Conservation (phyloP, 1,140 invertebrate genomes). For the Bombus confusus region DNA sequence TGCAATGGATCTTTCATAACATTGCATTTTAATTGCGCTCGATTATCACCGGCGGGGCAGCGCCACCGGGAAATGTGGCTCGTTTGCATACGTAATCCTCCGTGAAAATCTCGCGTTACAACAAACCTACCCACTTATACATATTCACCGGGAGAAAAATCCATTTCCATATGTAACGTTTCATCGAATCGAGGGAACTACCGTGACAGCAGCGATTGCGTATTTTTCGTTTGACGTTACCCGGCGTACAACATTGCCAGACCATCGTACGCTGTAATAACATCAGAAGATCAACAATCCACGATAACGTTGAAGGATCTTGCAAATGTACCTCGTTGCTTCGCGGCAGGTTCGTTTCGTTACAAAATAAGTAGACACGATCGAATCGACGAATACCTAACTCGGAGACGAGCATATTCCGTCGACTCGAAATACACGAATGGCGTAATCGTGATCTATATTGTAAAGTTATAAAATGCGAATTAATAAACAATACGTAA, state of each 20-base stretch:
- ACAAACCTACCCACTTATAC: slow-evolving; percentile 10
- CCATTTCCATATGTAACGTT: slow-evolving; percentile 18
- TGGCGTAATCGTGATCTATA: no score
- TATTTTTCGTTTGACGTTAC: background rate
- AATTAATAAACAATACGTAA: no score
- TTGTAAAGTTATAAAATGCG: no score
- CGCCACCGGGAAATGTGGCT: slow-evolving; percentile 14
- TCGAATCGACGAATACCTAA: background rate
- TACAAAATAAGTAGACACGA: background rate
- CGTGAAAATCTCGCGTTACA: slow-evolving; percentile 42
- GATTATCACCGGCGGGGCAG: slow-evolving; percentile 30
- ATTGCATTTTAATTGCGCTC: slow-evolving; percentile 40
- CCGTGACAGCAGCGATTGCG: background rate
- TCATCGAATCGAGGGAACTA: background rate
- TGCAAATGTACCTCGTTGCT: background rate
- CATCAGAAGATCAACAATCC: background rate
- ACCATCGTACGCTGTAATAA: background rate
- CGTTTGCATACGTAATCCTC: slow-evolving; percentile 38
- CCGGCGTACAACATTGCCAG: background rate
- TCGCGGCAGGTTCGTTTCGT: background rate
- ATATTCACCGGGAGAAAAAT: slow-evolving; percentile 34
- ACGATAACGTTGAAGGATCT: background rate
- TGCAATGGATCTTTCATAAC: slow-evolving; percentile 19
- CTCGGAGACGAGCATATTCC: background rate
- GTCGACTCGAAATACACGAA: background rate